These are phyloP conservation scores for Caenorhabditis tropicalis DNA, from an alignment of 1,140 invertebrate genomes.

Conservation along the genomic window DNA sequence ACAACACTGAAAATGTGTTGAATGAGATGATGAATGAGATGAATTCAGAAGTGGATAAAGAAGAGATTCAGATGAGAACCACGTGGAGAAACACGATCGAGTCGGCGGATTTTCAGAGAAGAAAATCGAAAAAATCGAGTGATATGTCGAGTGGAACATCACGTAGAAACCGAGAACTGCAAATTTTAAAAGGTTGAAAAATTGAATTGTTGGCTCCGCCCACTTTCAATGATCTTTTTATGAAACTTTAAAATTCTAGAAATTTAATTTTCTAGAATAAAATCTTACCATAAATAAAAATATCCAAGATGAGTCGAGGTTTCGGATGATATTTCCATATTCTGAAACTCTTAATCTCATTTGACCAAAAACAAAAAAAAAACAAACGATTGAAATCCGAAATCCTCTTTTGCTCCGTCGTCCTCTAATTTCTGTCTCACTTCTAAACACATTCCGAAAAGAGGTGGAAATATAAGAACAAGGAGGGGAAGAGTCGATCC, in stretches of 20 bases:
- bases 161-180: neutral
- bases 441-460: conserved; percentile 1
- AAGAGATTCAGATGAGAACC: neutral
- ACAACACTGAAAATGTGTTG: conserved; percentile 26
- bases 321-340: conserved; percentile 1
- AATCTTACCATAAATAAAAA: conserved; percentile 26
- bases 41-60: neutral
- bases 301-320: neutral
- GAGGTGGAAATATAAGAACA: conserved; percentile 25
- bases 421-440: conserved; percentile 22
- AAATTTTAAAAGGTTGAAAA: neutral
- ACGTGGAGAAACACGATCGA: conserved; percentile 5
- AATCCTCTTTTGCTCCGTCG: conserved; percentile 19
- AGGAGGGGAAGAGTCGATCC: neutral
- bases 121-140: neutral
- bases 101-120: conserved; percentile 30
- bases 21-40: neutral
- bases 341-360: too few species aligned
- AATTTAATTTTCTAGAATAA: too few species aligned
- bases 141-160: conserved; percentile 9
- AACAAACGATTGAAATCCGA: neutral
- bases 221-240: too few species aligned
- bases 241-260: too few species aligned
- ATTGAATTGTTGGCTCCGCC: too few species aligned
- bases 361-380: too few species aligned